Percentiles rank a stretch among this genome's conserved stretches.
These are phyloP conservation scores for Ariolimax columbianus DNA, from an alignment of 2,888 invertebrate species.

Conservation along the genomic window DNA sequence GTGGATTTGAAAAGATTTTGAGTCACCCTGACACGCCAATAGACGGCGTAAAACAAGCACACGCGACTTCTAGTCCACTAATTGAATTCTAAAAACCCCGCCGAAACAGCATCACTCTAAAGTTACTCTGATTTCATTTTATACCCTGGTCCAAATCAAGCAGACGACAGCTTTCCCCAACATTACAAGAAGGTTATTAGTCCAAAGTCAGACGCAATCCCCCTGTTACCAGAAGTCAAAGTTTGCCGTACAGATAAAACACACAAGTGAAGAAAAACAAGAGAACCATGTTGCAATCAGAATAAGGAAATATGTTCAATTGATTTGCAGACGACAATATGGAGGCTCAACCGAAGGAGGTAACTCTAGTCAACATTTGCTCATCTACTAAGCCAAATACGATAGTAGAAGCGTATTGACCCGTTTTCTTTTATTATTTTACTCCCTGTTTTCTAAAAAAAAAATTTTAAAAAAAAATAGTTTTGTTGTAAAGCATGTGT, in stretches of 20 bases:
- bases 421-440: background rate
- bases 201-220: background rate
- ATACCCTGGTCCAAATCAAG: background rate
- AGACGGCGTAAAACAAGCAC: background rate
- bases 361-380: slow-evolving; percentile 25
- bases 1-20: too few species aligned
- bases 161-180: slow-evolving; percentile 3
- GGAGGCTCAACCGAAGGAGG: background rate
- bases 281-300: background rate
- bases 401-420: background rate
- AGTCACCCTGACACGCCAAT: background rate
- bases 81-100: background rate
- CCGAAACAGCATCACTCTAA: background rate
- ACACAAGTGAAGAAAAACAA: background rate
- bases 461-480: too few species aligned
- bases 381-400: slow-evolving; percentile 29
- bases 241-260: background rate
- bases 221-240: background rate
- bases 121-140: background rate
- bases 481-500: too few species aligned
- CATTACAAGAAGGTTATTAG: background rate
- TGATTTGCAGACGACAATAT: slow-evolving; percentile 12
- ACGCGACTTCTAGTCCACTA: background rate
- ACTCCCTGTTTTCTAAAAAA: background rate
- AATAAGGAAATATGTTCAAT: slow-evolving; percentile 27